Evolutionary conservation across 2,113 vertebrate genomes (phyloP), one percentile per base, ranked within the genome.

Genomic region (Pachycephala philippinensis): DNA sequence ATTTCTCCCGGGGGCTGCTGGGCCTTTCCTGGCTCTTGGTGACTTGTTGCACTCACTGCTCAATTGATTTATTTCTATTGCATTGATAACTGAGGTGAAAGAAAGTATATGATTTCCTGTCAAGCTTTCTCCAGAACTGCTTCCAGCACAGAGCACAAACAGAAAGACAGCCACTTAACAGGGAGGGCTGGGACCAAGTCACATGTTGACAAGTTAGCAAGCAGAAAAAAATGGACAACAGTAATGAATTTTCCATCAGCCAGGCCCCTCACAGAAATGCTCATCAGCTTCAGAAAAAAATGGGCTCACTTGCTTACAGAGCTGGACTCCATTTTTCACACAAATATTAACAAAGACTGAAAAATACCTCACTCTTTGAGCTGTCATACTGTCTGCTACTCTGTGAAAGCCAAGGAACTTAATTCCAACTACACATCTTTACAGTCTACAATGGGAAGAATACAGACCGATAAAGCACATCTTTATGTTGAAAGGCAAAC

Each of bases 161-260:
- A 6, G 49, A 66, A 83, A 42, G 22, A 37, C 52, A 94, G 49
- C 3, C 3, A 1, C 30, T 39, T 21, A 72, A 20, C 0, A 1
- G 44, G 22, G 27, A 79, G 27, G 12, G 22, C 26, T 49, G 31
- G 35, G 31, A 75, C 14, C 0, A 0, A 49, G 15, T 37, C 8
- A 39, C 8, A 30, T 0, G 0, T 17, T 53, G 10, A n/a, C n/a
- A 64, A 16, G 35, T 26, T 11, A 42, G 4, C 30, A 44, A 87
- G 66, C 10, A 22, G 24, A 23, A 81, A 71, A 6, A 82, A 70
- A 70, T 1, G 1, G 26, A 63, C 19, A 81, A 26, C 0, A 1
- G 8, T 37, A 59, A 78, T 7, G 9, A 78, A 75, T 42, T 53
- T 66, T 59, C 35, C 17, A 5, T 60, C 53, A 79, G 19, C 13